These are phyloP conservation scores for Drosophila takahashii DNA, from an alignment of 1,140 invertebrate genomes.

Conservation along the genomic window DNA sequence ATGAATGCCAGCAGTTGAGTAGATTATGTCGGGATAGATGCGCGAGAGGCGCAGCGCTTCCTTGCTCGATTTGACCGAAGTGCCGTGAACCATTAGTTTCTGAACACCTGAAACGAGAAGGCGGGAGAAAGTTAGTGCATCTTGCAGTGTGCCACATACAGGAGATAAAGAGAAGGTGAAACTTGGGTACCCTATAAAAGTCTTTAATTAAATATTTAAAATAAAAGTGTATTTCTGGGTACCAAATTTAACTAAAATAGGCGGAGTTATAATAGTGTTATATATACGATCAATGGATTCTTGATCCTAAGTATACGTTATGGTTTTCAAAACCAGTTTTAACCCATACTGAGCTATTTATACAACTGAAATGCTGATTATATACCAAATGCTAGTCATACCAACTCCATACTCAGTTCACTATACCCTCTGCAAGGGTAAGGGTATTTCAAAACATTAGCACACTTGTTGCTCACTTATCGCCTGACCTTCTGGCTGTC, in stretches of 20 bases:
- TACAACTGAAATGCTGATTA: no score
- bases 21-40: slow-evolving; percentile 95
- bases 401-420: not conserved
- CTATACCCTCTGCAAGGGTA: not conserved
- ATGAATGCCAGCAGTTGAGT: slow-evolving; percentile 97
- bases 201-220: no score
- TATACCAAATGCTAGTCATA: no score
- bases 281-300: no score
- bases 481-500: slow-evolving; percentile 54
- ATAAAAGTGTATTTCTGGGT: no score
- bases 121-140: slow-evolving; percentile 59
- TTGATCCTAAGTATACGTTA: no score
- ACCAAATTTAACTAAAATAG: no score
- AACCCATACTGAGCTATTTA: no score
- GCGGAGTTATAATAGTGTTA: no score
- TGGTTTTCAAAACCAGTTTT: no score
- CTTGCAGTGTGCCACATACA: slow-evolving; percentile 23
- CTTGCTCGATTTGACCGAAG: slow-evolving; percentile 94
- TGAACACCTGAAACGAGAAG: slow-evolving; percentile 89
- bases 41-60: slow-evolving; percentile 94
- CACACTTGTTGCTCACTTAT: slow-evolving; percentile 37
- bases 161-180: not conserved
- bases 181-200: no score
- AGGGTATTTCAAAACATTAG: not conserved
- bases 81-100: slow-evolving; percentile 97